These are phyloP conservation scores for Aphidoletes aphidimyza DNA, from an alignment of 2,888 invertebrate genomes.

Conservation along the genomic window DNA sequence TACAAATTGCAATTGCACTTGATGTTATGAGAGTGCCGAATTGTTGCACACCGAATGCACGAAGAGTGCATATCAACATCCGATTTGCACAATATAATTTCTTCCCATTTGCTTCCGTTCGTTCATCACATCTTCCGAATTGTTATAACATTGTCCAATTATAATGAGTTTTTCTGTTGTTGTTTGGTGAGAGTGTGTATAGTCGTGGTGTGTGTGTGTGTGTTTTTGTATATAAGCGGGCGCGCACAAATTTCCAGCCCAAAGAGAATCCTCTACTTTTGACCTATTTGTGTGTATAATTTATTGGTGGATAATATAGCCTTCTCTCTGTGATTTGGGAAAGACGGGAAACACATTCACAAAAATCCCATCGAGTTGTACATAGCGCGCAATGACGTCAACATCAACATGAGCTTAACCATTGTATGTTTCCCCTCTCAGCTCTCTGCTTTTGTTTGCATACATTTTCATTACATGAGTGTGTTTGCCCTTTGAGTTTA, in stretches of 20 bases:
- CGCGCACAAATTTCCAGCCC: not conserved
- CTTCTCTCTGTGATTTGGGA: conserved; percentile 1
- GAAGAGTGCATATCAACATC: conserved; percentile 10
- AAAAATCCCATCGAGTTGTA: not conserved
- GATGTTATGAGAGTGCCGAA: not conserved
- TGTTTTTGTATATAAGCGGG: not conserved
- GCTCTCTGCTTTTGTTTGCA: too few relatives aligned
- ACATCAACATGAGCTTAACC: too few relatives aligned
- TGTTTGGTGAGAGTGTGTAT: too few relatives aligned
- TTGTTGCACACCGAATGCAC: not conserved
- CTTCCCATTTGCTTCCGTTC: not conserved
- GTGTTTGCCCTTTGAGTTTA: not conserved
- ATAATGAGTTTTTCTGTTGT: not conserved
- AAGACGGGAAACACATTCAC: not conserved
- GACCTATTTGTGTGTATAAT: conserved; percentile 42
- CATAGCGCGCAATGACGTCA: too few relatives aligned
- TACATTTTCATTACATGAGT: too few relatives aligned
- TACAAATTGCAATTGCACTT: too few relatives aligned
- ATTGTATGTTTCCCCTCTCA: too few relatives aligned
- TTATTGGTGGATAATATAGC: conserved; percentile 41
- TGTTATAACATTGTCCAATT: conserved; percentile 40
- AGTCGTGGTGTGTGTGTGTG: too few relatives aligned
- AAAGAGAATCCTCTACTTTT: conserved; percentile 17
- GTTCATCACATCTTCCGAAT: conserved; percentile 39
- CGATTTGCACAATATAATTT: conserved; percentile 48